These are phyloP conservation scores for Cryptosula pallasiana DNA, from an alignment of 2,888 invertebrate species.

Conservation along the genomic window DNA sequence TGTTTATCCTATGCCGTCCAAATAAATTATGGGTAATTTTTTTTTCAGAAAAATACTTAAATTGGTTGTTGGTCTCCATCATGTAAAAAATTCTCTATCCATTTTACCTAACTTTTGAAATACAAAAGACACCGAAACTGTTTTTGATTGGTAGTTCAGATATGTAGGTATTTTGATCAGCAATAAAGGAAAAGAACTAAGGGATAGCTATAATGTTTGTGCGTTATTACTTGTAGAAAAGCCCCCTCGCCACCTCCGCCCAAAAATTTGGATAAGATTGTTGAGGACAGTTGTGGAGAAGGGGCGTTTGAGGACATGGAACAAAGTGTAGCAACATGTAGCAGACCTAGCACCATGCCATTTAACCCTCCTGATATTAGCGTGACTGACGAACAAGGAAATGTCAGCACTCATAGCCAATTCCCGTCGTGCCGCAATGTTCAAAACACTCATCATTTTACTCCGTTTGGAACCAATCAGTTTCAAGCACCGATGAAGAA, in stretches of 20 bases:
- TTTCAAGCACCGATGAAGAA: not conserved
- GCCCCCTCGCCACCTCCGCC: conserved; percentile 46
- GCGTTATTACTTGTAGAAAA: not conserved
- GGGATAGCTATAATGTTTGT: conserved; percentile 8
- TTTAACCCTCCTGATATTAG: conserved; percentile 73
- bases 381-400: conserved; percentile 80
- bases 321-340: conserved; percentile 27
- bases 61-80: no score
- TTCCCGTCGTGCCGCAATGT: not conserved
- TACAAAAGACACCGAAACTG: no score
- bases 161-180: no score
- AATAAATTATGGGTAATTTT: no score
- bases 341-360: conserved; percentile 30
- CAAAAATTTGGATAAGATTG: conserved; percentile 52
- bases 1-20: no score
- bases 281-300: conserved; percentile 44
- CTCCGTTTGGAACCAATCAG: not conserved
- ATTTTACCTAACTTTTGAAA: no score
- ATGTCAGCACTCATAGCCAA: conserved; percentile 40
- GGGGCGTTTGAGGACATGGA: conserved; percentile 26
- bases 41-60: no score
- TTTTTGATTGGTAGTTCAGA: no score
- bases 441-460: not conserved
- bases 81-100: no score
- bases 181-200: no score